A percentile compares a stretch with the other conserved stretches of the same genome.
Conservation (phyloP, 1,140 invertebrate genomes). For the Lordiphosa clarofinis region DNA sequence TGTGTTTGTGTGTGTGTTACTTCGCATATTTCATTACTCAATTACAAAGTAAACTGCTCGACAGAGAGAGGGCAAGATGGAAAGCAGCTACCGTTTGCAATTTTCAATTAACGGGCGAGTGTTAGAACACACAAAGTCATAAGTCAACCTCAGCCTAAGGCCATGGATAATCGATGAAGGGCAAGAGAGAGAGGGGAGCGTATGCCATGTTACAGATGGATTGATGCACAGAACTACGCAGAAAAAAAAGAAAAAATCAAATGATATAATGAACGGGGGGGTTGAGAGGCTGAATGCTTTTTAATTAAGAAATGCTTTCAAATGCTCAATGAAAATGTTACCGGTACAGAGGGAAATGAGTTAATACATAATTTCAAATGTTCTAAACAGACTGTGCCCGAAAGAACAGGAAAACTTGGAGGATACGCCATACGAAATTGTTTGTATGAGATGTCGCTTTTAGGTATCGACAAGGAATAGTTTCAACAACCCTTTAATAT, state of each 20-base stretch:
- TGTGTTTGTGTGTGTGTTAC: constrained; percentile 18
- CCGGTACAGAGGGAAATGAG: no score
- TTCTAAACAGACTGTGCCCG: no score
- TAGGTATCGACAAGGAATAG: no score
- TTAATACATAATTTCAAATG: no score
- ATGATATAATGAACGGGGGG: constrained; percentile 29
- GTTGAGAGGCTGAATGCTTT: constrained; percentile 16
- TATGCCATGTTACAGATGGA: constrained; percentile 17
- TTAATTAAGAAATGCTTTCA: constrained; percentile 64
- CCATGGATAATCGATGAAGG: constrained; percentile 4
- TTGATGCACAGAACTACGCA: constrained; percentile 8
- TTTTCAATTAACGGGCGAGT: constrained; percentile 61
- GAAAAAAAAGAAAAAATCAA: no score
- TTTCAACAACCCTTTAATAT: no score
- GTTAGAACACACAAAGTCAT: constrained; percentile 16
- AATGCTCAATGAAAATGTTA: constrained; percentile 5
- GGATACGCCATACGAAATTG: no score
- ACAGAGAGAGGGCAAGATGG: constrained; percentile 12
- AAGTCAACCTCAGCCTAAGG: constrained; percentile 17
- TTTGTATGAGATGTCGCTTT: no score
- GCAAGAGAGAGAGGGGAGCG: background rate
- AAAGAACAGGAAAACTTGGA: no score
- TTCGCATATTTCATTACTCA: constrained; percentile 62
- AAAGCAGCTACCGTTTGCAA: constrained; percentile 39
- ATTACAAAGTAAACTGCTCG: constrained; percentile 63